These are phyloP conservation scores for Drosophila guanche DNA, from an alignment of 1,140 invertebrate genomes.

Conservation along the genomic window DNA sequence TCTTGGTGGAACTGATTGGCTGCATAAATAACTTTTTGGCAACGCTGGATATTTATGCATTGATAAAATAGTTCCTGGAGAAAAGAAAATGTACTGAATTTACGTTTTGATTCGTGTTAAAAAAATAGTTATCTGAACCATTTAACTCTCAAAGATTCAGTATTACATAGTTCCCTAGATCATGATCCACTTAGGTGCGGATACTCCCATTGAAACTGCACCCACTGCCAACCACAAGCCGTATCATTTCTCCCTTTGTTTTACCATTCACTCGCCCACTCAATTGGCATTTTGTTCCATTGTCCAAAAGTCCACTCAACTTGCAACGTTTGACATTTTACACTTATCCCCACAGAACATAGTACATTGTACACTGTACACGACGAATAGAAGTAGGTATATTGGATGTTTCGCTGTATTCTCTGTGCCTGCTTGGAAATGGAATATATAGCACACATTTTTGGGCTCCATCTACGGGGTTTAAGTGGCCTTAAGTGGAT, in stretches of 20 bases:
- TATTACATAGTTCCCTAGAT: no score
- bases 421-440: background rate
- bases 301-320: slow-evolving; percentile 1
- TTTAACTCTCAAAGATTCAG: no score
- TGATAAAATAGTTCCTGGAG: no score
- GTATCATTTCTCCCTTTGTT: slow-evolving; percentile 1
- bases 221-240: no score
- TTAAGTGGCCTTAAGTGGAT: slow-evolving; percentile 74
- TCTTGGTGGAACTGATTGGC: no score
- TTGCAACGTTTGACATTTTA: slow-evolving; percentile 37
- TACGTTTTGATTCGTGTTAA: no score
- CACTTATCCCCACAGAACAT: slow-evolving; percentile 21
- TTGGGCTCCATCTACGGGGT: slow-evolving; percentile 22
- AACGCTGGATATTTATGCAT: no score
- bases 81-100: no score
- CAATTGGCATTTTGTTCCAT: background rate
- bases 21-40: no score
- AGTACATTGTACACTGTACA: slow-evolving; percentile 7
- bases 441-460: slow-evolving; percentile 35
- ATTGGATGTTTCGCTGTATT: slow-evolving; percentile 1
- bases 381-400: slow-evolving; percentile 1
- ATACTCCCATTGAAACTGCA: no score
- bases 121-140: no score
- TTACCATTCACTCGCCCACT: slow-evolving; percentile 13
- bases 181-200: no score